Conservation (phyloP, 2,113 vertebrate genomes). For the Hypocryptadius cinnamomeus region DNA sequence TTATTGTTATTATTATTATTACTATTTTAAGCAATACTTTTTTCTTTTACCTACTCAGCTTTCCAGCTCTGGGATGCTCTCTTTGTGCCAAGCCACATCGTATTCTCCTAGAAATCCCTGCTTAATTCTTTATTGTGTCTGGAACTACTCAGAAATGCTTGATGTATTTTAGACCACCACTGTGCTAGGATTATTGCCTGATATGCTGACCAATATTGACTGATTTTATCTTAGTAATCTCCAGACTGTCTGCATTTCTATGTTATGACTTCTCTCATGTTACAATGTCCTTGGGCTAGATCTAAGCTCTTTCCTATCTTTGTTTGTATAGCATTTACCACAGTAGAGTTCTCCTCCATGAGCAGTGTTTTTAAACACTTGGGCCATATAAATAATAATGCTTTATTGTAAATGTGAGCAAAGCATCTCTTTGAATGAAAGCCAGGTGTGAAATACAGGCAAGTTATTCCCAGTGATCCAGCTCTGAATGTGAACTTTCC, state of each 20-base stretch:
- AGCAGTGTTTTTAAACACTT: neutral
- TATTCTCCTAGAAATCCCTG: neutral
- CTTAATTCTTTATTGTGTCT: neutral
- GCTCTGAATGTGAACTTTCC: neutral
- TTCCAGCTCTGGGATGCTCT: neutral
- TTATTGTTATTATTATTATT: neutral
- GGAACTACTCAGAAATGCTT: neutral
- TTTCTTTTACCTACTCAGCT: neutral
- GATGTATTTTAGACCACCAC: neutral
- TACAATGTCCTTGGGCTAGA: neutral
- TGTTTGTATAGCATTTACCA: neutral
- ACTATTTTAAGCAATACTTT: neutral
- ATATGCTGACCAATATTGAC: neutral
- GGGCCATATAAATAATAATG: neutral
- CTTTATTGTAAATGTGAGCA: neutral
- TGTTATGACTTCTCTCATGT: neutral
- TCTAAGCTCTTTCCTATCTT: neutral
- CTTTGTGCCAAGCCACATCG: neutral
- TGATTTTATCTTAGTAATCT: neutral
- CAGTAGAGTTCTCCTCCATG: neutral
- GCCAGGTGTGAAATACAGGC: neutral
- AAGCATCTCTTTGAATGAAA: neutral
- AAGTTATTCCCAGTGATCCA: neutral
- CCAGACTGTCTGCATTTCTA: neutral
- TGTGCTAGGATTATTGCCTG: neutral